A percentile compares a stretch with the other conserved stretches of the same genome.
Evolutionary conservation across 2,113 vertebrate genomes (phyloP).

Genomic region (Platysteira castanea): DNA sequence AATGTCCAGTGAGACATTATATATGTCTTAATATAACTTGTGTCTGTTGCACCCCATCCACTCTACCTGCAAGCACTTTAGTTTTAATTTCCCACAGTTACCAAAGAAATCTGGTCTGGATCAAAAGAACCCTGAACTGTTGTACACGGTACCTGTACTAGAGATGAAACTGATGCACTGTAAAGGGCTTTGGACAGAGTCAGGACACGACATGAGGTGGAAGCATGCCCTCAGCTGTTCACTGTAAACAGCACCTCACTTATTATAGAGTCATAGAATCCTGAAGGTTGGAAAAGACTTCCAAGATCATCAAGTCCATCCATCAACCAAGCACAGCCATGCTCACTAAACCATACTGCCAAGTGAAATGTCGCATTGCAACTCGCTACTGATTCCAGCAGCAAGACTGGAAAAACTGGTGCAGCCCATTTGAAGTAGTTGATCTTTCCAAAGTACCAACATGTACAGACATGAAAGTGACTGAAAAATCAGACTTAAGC

Average conservation of each 20-base stretch:
- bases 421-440: not conserved
- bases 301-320: not conserved
- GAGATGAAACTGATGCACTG: not conserved
- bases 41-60: not conserved
- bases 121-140: not conserved
- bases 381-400: not conserved
- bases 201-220: not conserved
- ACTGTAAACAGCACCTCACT: not conserved
- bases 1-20: not conserved
- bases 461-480: not conserved
- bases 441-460: not conserved
- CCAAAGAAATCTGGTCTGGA: not conserved
- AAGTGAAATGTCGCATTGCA: not conserved
- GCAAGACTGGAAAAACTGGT: not conserved
- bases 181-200: not conserved
- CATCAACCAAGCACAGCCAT: rapidly evolving
- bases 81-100: not conserved
- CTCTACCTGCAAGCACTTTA: not conserved
- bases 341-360: rapidly evolving
- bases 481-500: not conserved
- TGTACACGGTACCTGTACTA: not conserved
- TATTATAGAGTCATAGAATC: not conserved
- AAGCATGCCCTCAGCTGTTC: not conserved
- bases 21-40: not conserved
- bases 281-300: not conserved